A percentile compares a stretch with the other conserved stretches of the same genome.
Evolutionary conservation across 2,113 vertebrate genomes (phyloP).

Genomic region (Casuarius casuarius): DNA sequence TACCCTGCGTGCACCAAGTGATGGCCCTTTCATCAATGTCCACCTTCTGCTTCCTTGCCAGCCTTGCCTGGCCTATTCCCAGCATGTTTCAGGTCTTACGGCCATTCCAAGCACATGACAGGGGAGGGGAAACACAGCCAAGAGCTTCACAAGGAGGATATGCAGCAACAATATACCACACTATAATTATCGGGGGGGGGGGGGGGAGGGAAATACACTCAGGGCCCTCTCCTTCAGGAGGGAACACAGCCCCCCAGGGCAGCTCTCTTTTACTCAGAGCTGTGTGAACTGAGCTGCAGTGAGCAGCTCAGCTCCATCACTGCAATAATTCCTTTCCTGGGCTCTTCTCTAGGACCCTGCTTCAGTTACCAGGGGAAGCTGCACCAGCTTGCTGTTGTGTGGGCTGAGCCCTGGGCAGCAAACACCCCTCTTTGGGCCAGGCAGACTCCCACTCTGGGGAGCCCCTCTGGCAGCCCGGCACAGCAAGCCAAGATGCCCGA

Average conservation of each 20-base stretch:
- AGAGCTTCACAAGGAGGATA: neutral
- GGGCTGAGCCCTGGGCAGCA: neutral
- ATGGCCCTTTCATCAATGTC: neutral
- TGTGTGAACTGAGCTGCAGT: neutral
- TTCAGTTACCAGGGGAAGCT: neutral
- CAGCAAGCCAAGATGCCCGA: neutral
- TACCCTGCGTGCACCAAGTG: rapidly evolving
- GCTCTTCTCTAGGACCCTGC: neutral
- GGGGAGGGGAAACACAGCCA: neutral
- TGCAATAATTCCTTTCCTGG: neutral
- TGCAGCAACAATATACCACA: neutral
- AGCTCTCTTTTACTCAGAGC: neutral
- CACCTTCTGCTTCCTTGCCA: neutral
- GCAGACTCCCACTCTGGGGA: neutral
- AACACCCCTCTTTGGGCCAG: neutral
- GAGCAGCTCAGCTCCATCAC: neutral
- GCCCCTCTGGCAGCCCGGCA: neutral
- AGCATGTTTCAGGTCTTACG: rapidly evolving
- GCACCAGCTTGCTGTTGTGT: neutral
- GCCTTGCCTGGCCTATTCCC: neutral
- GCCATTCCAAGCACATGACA: neutral
- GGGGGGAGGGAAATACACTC: neutral
- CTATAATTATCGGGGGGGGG: no score
- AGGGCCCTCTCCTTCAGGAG: rapidly evolving
- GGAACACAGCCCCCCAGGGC: rapidly evolving